These are phyloP conservation scores for Pachycephala philippinensis DNA, from an alignment of 2,113 vertebrate genomes.

Conservation along the genomic window DNA sequence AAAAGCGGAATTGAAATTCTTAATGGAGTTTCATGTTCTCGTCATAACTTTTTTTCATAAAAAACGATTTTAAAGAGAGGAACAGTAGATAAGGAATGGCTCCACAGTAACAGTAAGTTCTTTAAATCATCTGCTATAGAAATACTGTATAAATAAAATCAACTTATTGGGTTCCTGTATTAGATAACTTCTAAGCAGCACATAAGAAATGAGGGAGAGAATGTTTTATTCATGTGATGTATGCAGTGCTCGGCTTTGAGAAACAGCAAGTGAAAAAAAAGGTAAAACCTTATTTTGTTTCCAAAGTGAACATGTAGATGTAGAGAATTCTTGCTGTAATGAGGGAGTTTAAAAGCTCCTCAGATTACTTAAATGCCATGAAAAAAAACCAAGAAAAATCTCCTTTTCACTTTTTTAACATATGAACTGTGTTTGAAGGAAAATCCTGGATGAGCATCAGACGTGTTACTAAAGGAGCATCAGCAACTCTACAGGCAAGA, in stretches of 20 bases:
- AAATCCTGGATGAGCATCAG: not conserved
- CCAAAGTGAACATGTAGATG: not conserved
- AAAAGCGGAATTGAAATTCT: not conserved
- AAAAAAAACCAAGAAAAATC: not conserved
- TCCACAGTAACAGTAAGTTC: not conserved
- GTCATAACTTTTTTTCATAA: not conserved
- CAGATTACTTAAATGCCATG: not conserved
- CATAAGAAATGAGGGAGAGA: not conserved
- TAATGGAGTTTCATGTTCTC: not conserved
- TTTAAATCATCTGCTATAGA: not conserved
- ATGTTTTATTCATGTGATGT: slow-evolving; percentile 3
- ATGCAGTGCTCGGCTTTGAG: not conserved
- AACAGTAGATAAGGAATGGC: not conserved
- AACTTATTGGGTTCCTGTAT: not conserved
- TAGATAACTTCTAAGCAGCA: not conserved
- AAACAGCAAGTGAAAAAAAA: not conserved
- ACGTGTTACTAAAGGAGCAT: not conserved
- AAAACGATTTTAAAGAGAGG: not conserved
- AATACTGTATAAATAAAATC: not conserved
- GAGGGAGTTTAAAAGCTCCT: not conserved
- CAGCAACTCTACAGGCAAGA: not conserved
- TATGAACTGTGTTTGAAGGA: not conserved
- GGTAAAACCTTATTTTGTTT: not conserved
- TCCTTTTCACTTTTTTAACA: not conserved
- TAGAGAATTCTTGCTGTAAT: not conserved